These are phyloP conservation scores for Capromys pilorides DNA, from an alignment of 2,797 vertebrate species.

Conservation along the genomic window DNA sequence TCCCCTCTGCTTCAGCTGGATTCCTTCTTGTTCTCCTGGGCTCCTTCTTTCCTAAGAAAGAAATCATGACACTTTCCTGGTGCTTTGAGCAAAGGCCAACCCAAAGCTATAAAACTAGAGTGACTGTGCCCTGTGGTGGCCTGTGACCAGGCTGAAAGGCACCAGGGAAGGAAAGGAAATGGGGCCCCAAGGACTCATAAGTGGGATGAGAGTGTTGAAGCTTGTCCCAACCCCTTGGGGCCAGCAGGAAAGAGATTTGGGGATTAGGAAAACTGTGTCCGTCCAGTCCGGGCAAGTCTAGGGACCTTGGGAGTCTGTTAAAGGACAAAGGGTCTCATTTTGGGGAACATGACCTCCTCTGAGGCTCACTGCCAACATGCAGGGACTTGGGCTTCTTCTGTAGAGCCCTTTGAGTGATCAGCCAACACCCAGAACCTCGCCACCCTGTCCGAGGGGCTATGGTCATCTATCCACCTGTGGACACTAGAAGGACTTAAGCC, in stretches of 20 bases:
- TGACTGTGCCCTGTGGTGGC: background rate
- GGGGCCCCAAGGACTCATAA: background rate
- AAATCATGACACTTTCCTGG: background rate
- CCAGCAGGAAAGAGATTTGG: background rate
- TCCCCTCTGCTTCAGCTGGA: background rate
- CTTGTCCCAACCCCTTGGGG: too few species aligned
- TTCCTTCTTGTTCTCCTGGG: background rate
- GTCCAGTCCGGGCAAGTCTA: background rate
- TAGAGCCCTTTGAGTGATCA: background rate
- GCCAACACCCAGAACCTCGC: fast-evolving
- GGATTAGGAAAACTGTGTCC: background rate
- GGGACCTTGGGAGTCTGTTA: background rate
- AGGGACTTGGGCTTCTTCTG: fast-evolving
- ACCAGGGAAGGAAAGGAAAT: background rate
- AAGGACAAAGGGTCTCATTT: background rate
- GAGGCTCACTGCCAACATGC: background rate
- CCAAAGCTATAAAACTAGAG: background rate
- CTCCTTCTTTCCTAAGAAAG: constrained; percentile 2
- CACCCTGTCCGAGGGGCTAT: too few species aligned
- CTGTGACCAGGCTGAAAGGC: background rate
- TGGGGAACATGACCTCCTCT: background rate
- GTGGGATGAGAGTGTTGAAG: background rate
- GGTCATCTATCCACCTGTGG: background rate
- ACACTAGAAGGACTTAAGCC: background rate
- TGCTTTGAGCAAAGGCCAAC: background rate